Evolutionary conservation across 2,797 vertebrate species (phyloP).

Genomic region (Synanceia verrucosa): DNA sequence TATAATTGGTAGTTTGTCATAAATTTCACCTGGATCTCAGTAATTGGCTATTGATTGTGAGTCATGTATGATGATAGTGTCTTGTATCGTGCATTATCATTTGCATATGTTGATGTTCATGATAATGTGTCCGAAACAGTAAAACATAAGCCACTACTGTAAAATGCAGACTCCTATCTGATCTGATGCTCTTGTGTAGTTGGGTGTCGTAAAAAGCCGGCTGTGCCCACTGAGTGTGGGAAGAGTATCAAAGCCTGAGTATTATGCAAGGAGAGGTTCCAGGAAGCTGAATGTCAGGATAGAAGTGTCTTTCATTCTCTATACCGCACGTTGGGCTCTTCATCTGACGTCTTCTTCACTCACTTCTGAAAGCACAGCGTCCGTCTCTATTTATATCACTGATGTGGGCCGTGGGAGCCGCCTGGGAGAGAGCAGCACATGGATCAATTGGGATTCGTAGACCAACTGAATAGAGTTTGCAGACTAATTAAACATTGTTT

Average conservation of each 20-base stretch:
- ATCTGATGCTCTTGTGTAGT: conserved; percentile 3
- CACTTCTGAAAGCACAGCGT: conserved; percentile 15
- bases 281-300: conserved; percentile 50
- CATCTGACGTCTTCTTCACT: conserved; percentile 38
- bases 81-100: not conserved
- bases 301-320: conserved; percentile 35
- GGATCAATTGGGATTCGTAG: conserved; percentile 31
- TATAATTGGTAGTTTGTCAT: not conserved
- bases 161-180: not conserved
- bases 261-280: conserved; percentile 72
- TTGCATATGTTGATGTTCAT: not conserved
- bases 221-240: conserved; percentile 67
- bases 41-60: not conserved
- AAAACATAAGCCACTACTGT: not conserved
- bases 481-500: conserved; percentile 17
- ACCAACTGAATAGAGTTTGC: conserved; percentile 15
- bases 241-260: conserved; percentile 47
- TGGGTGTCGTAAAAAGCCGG: conserved; percentile 36
- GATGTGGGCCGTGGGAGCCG: conserved; percentile 52
- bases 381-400: conserved; percentile 60
- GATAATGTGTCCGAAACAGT: not conserved
- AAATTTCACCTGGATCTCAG: not conserved
- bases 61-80: not conserved
- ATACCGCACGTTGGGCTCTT: conserved; percentile 36
- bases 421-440: conserved; percentile 13